Percentiles rank a stretch among this genome's conserved stretches.
These are phyloP conservation scores for Metaphire vulgaris DNA, from an alignment of 1,140 invertebrate species.

Conservation along the genomic window DNA sequence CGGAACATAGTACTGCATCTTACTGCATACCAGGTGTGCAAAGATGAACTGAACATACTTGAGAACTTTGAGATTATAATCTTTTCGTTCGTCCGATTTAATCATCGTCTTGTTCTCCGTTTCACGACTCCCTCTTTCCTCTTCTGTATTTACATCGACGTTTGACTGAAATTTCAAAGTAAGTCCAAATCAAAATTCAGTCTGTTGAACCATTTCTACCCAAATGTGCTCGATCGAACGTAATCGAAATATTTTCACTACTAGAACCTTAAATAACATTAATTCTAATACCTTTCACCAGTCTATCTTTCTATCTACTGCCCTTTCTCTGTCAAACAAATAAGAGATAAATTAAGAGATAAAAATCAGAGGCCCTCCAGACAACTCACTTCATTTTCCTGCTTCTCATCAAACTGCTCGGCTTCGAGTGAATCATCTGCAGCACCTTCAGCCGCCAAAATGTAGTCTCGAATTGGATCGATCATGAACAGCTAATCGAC, in stretches of 20 bases:
- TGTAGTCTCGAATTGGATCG: conserved; percentile 70
- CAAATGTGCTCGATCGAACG: too few relatives aligned
- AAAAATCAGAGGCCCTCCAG: too few relatives aligned
- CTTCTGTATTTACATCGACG: conserved; percentile 37
- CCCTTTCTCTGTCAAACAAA: too few relatives aligned
- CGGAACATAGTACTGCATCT: conserved; percentile 93
- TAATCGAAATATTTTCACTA: too few relatives aligned
- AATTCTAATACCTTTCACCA: too few relatives aligned
- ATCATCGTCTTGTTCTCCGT: background rate
- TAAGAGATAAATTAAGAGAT: too few relatives aligned
- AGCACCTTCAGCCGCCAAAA: conserved; percentile 71
- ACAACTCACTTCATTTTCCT: conserved; percentile 58
- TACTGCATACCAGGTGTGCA: conserved; percentile 89
- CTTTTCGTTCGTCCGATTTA: conserved; percentile 59
- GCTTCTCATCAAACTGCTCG: conserved; percentile 72
- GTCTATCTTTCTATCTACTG: too few relatives aligned
- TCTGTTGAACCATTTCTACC: too few relatives aligned
- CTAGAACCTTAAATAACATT: too few relatives aligned
- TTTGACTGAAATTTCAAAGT: background rate
- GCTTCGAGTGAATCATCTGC: conserved; percentile 75
- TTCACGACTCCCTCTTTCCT: conserved; percentile 30
- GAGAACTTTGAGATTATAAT: conserved; percentile 78
- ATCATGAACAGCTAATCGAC: conserved; percentile 51
- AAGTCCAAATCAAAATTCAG: background rate
- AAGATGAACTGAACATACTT: conserved; percentile 98